These are phyloP conservation scores for Brassicogethes aeneus DNA, from an alignment of 2,888 invertebrate species.

Conservation along the genomic window DNA sequence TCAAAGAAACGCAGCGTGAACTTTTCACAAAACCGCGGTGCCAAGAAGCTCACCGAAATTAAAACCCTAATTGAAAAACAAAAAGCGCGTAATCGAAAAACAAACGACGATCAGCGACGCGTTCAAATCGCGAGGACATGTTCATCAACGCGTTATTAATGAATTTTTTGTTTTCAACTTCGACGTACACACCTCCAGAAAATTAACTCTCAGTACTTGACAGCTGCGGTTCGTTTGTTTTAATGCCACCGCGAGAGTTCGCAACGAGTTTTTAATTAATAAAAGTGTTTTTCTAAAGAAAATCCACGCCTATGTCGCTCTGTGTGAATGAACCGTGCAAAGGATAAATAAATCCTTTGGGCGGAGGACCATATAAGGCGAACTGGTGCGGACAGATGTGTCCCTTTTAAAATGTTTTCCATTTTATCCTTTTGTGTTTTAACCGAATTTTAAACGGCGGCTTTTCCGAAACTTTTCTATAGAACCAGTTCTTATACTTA, in stretches of 20 bases:
- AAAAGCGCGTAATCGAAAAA: constrained; percentile 15
- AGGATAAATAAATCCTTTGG: neutral
- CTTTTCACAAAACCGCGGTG: neutral
- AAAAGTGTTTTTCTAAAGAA: constrained; percentile 4
- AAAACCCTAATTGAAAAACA: constrained; percentile 15
- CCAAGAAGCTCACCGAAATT: neutral
- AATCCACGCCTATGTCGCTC: neutral
- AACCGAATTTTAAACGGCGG: too few species aligned
- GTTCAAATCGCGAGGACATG: constrained; percentile 28
- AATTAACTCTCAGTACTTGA: neutral
- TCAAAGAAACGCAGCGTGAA: neutral
- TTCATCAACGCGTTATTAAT: constrained; percentile 28
- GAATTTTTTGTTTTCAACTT: constrained; percentile 13
- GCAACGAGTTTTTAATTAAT: constrained; percentile 17
- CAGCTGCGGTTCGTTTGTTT: neutral
- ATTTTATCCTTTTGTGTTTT: neutral
- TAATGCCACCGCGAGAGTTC: constrained; percentile 5
- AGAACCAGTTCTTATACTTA: too few species aligned
- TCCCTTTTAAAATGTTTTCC: neutral
- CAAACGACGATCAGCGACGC: constrained; percentile 21
- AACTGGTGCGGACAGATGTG: constrained; percentile 1
- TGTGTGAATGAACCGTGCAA: neutral
- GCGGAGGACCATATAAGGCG: neutral
- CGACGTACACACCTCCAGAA: neutral
- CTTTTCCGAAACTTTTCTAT: too few species aligned